These are phyloP conservation scores for Pelobates cultripes DNA, from an alignment of 2,797 vertebrate genomes.

Conservation along the genomic window DNA sequence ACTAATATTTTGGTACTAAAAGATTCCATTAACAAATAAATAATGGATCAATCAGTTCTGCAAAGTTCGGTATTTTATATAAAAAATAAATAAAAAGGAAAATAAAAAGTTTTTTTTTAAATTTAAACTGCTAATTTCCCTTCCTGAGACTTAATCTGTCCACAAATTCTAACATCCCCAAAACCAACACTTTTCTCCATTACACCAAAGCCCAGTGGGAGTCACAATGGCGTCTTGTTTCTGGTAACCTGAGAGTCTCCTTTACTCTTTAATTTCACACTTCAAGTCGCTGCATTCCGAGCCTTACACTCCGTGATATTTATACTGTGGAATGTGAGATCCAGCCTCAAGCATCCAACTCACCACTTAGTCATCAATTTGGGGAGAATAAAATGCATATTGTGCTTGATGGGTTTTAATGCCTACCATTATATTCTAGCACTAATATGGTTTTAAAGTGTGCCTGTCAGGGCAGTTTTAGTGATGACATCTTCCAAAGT, in stretches of 20 bases:
- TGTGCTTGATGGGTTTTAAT: background rate
- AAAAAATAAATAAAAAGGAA: too few species aligned
- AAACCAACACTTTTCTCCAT: conserved; percentile 36
- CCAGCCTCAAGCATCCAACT: conserved; percentile 4
- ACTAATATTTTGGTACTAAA: too few species aligned
- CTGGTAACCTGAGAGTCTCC: conserved; percentile 70
- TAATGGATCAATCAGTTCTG: too few species aligned
- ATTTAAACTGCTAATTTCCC: conserved; percentile 3
- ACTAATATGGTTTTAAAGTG: too few species aligned
- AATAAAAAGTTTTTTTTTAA: too few species aligned
- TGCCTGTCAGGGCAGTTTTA: too few species aligned
- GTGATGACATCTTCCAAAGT: too few species aligned
- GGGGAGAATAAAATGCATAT: background rate
- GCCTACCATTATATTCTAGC: background rate
- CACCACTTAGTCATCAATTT: conserved; percentile 1
- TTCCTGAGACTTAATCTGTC: conserved; percentile 23
- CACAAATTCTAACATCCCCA: conserved; percentile 46
- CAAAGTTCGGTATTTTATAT: too few species aligned
- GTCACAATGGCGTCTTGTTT: conserved; percentile 73
- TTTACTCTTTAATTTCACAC: conserved; percentile 69
- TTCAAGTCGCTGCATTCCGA: conserved; percentile 68
- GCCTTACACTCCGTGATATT: conserved; percentile 71
- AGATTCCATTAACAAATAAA: too few species aligned
- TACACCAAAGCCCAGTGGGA: conserved; percentile 57
- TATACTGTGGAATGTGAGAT: conserved; percentile 68